Evolutionary conservation across 2,888 invertebrate genomes (phyloP).

Genomic region (Eupithecia exiguata): DNA sequence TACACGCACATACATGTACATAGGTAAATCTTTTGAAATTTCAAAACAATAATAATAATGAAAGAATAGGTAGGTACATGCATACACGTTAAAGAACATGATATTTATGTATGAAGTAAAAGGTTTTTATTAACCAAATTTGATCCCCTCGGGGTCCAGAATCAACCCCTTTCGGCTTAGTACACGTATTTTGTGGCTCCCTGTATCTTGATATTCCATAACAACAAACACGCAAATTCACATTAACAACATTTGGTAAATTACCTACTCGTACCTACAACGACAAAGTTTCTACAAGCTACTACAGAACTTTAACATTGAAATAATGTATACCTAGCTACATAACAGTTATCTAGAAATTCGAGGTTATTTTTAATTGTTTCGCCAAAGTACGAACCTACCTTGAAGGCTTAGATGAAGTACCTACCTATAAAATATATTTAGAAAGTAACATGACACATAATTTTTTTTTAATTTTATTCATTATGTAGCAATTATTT

Average conservation of each 20-base stretch:
- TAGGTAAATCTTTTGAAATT: too few species aligned
- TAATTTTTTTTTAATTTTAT: neutral
- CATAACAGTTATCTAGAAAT: too few species aligned
- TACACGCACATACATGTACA: too few species aligned
- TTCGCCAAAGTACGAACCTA: neutral
- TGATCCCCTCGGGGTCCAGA: too few species aligned
- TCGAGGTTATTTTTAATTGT: neutral
- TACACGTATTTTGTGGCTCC: neutral
- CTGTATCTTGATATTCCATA: neutral
- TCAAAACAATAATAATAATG: too few species aligned
- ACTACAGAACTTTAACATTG: neutral
- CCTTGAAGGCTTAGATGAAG: neutral
- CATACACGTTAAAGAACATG: too few species aligned
- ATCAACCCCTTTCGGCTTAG: too few species aligned
- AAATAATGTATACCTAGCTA: neutral
- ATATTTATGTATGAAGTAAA: too few species aligned
- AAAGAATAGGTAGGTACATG: too few species aligned
- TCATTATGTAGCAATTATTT: slow-evolving; percentile 8
- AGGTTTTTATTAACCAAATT: too few species aligned
- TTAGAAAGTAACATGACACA: neutral
- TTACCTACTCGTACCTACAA: neutral
- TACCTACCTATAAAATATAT: neutral
- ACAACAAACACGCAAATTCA: neutral
- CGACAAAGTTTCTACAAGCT: neutral
- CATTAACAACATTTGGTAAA: neutral